These are phyloP conservation scores for Enteromius trimaculatus DNA, from an alignment of 2,797 vertebrate species.

Conservation along the genomic window DNA sequence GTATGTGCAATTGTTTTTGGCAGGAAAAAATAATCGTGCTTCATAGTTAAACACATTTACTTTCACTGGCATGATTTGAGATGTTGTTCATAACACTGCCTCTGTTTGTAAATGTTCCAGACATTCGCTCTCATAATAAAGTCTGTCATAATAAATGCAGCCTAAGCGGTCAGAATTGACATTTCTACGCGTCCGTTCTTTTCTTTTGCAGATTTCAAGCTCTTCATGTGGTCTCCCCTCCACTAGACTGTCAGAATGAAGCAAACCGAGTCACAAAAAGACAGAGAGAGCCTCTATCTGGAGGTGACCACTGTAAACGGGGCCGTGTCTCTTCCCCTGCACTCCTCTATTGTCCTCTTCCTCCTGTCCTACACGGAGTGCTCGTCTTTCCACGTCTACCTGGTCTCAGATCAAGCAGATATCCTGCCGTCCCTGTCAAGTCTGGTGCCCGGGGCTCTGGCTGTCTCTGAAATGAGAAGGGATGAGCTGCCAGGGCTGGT, in stretches of 20 bases:
- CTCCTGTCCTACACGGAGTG: slow-evolving; percentile 92
- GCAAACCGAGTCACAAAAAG: slow-evolving; percentile 61
- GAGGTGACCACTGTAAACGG: slow-evolving; percentile 73
- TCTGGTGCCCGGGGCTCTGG: slow-evolving; percentile 64
- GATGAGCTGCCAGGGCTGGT: slow-evolving; percentile 82
- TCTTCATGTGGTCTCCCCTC: slow-evolving; percentile 1
- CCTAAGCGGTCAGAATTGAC: not conserved
- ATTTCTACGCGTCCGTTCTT: not conserved
- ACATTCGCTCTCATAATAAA: not conserved
- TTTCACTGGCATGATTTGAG: not conserved
- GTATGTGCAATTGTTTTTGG: not conserved
- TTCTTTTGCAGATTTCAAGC: slow-evolving; percentile 13
- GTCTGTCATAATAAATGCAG: too few species aligned
- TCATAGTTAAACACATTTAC: not conserved
- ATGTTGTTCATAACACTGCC: not conserved
- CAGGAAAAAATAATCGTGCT: too few species aligned
- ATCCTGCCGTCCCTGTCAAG: slow-evolving; percentile 41
- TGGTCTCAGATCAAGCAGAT: slow-evolving; percentile 69
- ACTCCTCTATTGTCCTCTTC: slow-evolving; percentile 89
- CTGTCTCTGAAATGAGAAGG: slow-evolving; percentile 71
- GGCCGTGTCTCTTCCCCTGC: slow-evolving; percentile 82
- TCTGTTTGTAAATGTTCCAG: not conserved
- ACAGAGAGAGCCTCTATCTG: slow-evolving; percentile 84
- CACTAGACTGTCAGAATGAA: slow-evolving; percentile 78
- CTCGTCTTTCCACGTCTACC: slow-evolving; percentile 80